Evolutionary conservation across 2,797 vertebrate species (phyloP), one percentile per base, ranked within the genome.

Genomic region (Saguinus oedipus): DNA sequence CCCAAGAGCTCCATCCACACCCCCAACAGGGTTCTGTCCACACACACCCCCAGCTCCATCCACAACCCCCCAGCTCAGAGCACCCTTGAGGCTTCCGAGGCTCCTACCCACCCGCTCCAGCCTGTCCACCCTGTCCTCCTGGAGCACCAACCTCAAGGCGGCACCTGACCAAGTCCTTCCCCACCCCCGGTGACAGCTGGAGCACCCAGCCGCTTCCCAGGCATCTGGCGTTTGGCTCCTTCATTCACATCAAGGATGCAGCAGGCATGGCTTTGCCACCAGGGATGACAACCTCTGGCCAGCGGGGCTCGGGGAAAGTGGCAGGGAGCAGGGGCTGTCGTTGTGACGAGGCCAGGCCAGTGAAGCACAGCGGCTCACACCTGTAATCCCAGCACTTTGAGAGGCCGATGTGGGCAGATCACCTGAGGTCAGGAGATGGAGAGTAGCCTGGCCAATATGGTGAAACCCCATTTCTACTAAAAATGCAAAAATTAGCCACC

Each of bases 21-120:
- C 26, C 57, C 57, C 26, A 57, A 4, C 24, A 59, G 1, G 26
- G 55, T 22, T 57, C 55, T 1, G 9, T 26, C 24, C 55, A 57
- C 24, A 57, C 24, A 57, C 55, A 57, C 9, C 55, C 22, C 4
- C 55, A 3, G 12, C 50, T 30, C 57, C 15, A 39, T 17, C 11
- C 9, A 9, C 3, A 1, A 14, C 27, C 6, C 59, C 48, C 26
- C 8, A 19, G 27, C 9, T 15, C 50, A 50, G 48, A 76, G 46
- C 81, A 30, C 44, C 33, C 64, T 8, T 7, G 19, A 7, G 1
- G 78, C 0, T 13, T 36, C 53, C 3, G 0, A 0, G 0, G 33
- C 46, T 64, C 46, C 61, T 0, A 4, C 44, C 20, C 11, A 22
- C 11, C 30, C n/a, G 0, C 19, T 20, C 17, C 39, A 27, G 90